Conservation (phyloP, 1,140 invertebrate species). For the Bacillus rossius region DNA sequence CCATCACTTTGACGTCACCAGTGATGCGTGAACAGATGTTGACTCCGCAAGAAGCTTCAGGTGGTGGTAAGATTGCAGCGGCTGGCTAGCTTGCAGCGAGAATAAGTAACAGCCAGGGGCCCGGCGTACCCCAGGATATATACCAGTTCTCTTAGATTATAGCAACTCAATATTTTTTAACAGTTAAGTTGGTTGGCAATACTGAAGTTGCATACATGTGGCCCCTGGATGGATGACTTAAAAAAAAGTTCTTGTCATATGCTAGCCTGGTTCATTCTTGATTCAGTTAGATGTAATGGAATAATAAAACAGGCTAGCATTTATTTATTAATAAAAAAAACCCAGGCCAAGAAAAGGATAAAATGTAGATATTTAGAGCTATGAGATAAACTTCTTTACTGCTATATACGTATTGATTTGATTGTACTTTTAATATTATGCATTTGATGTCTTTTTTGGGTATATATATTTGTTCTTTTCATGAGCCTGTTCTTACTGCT, state of each 20-base stretch:
- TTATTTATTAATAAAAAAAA: not conserved
- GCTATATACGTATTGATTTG: not conserved
- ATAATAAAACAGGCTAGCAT: slow-evolving; percentile 17
- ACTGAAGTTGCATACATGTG: slow-evolving; percentile 1
- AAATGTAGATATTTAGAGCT: not conserved
- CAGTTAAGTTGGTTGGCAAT: not conserved
- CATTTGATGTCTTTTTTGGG: slow-evolving; percentile 17
- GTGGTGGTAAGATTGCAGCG: slow-evolving; percentile 52
- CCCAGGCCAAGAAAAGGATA: slow-evolving; percentile 29
- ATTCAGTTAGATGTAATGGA: not conserved
- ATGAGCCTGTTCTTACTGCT: slow-evolving; percentile 28
- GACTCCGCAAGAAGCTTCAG: slow-evolving; percentile 34
- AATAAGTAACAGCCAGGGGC: slow-evolving; percentile 11
- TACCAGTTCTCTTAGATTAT: not conserved
- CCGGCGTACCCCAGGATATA: not conserved
- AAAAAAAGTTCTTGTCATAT: slow-evolving; percentile 8
- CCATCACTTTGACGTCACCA: slow-evolving; percentile 90
- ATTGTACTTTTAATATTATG: too few species aligned
- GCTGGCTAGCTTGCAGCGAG: slow-evolving; percentile 37
- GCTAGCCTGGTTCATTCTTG: slow-evolving; percentile 16
- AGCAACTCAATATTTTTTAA: not conserved
- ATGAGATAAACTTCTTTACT: not conserved
- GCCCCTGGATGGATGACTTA: slow-evolving; percentile 13
- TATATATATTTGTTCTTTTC: slow-evolving; percentile 26
- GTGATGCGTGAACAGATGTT: slow-evolving; percentile 70